A percentile compares a stretch with the other conserved stretches of the same genome.
Conservation (phyloP, 2,888 invertebrate genomes). For the Cheilosia soror region DNA sequence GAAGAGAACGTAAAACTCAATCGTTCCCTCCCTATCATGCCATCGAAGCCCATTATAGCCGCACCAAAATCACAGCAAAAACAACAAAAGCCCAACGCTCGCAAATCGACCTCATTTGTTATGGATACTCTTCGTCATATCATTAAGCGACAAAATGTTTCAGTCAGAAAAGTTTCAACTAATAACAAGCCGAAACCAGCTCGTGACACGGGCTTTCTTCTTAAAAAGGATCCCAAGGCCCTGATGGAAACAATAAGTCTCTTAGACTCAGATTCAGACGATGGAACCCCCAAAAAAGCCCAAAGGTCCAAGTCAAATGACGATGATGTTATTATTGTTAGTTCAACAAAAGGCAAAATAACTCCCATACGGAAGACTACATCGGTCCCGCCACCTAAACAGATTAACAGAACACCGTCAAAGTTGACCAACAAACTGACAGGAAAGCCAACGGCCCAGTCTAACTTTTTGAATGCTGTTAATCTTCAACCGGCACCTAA, state of each 20-base stretch:
- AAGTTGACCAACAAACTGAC: constrained; percentile 11
- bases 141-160: constrained; percentile 54
- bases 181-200: constrained; percentile 13
- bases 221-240: constrained; percentile 58
- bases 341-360: constrained; percentile 42
- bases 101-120: constrained; percentile 40
- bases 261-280: constrained; percentile 62
- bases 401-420: neutral
- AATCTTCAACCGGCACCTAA: constrained; percentile 76
- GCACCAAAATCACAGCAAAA: constrained; percentile 16
- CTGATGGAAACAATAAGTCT: constrained; percentile 68
- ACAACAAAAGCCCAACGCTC: constrained; percentile 38
- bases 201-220: constrained; percentile 20
- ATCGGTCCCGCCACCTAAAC: constrained; percentile 1
- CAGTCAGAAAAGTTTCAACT: constrained; percentile 27
- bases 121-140: constrained; percentile 45
- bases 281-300: constrained; percentile 18
- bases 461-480: constrained; percentile 78
- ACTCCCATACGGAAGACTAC: constrained; percentile 12
- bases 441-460: constrained; percentile 74
- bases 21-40: constrained; percentile 4
- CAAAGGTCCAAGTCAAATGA: constrained; percentile 23
- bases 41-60: neutral
- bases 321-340: constrained; percentile 65
- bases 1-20: constrained; percentile 39